These are phyloP conservation scores for Cotesia chilonis DNA, from an alignment of 1,140 invertebrate genomes.

Conservation along the genomic window DNA sequence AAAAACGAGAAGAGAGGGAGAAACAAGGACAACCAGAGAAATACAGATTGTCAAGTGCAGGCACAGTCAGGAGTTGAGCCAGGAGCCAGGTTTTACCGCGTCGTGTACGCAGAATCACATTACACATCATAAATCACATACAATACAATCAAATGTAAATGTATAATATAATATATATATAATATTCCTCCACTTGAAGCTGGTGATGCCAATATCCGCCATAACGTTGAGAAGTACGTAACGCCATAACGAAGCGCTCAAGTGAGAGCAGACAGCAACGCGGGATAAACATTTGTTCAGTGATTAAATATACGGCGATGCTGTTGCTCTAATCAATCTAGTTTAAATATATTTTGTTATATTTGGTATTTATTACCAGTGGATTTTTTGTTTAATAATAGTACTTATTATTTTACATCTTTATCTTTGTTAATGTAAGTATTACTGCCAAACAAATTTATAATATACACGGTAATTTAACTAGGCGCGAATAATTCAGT, in stretches of 20 bases:
- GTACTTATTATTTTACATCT: not conserved
- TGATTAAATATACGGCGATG: not conserved
- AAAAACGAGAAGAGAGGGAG: not conserved
- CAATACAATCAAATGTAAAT: not conserved
- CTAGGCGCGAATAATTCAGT: too few relatives aligned
- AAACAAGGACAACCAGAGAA: not conserved
- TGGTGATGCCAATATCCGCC: conserved; percentile 25
- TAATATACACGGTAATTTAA: too few relatives aligned
- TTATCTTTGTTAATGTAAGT: too few relatives aligned
- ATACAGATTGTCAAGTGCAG: conserved; percentile 1
- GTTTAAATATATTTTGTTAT: not conserved
- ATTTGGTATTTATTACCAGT: not conserved
- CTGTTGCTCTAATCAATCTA: too few relatives aligned
- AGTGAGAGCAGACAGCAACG: conserved; percentile 24
- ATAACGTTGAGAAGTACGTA: conserved; percentile 25
- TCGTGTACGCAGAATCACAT: too few relatives aligned
- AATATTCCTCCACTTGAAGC: conserved; percentile 19
- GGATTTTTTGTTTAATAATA: not conserved
- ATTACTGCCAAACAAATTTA: too few relatives aligned
- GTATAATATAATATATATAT: not conserved
- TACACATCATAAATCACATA: too few relatives aligned
- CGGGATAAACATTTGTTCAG: conserved; percentile 29
- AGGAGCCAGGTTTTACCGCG: too few relatives aligned
- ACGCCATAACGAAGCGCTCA: conserved; percentile 17
- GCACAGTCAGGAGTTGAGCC: too few relatives aligned